A percentile compares a stretch with the other conserved stretches of the same genome.
Conservation (phyloP, 2,888 invertebrate genomes). For the Microctonus aethiopoides region DNA sequence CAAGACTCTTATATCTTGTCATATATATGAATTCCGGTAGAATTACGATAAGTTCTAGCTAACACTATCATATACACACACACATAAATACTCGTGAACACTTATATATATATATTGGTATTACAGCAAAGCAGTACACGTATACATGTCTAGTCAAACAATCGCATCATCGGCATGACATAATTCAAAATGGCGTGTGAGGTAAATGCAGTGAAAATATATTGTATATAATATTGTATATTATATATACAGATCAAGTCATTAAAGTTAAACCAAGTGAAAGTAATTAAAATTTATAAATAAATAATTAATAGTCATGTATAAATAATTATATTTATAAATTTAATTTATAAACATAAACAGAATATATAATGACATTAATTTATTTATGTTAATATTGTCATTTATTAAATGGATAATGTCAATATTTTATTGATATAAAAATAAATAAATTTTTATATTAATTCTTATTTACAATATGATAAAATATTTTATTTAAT, state of each 20-base stretch:
- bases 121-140: neutral
- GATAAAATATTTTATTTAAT: too few relatives aligned
- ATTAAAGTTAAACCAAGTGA: neutral
- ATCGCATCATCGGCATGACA: constrained; percentile 27
- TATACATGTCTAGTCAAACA: constrained; percentile 20
- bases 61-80: neutral
- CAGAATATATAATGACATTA: too few relatives aligned
- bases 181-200: constrained; percentile 29
- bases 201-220: constrained; percentile 9
- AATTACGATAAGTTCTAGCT: constrained; percentile 6
- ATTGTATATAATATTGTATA: neutral
- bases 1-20: neutral
- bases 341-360: too few relatives aligned
- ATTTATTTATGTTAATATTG: too few relatives aligned
- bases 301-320: too few relatives aligned
- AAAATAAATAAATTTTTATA: neutral
- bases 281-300: neutral
- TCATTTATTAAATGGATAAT: too few relatives aligned
- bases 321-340: too few relatives aligned
- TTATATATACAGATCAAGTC: neutral
- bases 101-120: neutral
- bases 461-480: neutral
- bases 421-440: too few relatives aligned
- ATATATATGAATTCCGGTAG: neutral
- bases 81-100: too few relatives aligned